phyloP scores from a whole-genome alignment of 2,797 vertebrate genomes.

The Taenioides sp. region DNA sequence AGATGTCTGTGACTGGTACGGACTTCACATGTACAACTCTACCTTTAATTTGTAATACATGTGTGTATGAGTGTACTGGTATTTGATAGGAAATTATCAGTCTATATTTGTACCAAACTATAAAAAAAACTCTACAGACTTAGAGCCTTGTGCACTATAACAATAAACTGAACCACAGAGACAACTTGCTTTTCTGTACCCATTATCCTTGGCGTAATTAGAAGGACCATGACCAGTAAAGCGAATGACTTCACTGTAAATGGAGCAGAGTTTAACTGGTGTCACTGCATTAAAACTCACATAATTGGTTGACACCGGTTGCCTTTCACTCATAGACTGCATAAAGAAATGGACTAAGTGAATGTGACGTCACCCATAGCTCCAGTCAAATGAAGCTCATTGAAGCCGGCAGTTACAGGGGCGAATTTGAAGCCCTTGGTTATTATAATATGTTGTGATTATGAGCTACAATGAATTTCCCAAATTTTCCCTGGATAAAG shows the following conservation, averaged over 20 bases:
- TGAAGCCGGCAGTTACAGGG: too few species aligned
- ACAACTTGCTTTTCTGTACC: not conserved
- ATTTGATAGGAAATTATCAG: not conserved
- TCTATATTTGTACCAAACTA: not conserved
- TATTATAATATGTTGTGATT: too few species aligned
- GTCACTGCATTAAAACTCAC: constrained; percentile 32
- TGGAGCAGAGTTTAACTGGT: not conserved
- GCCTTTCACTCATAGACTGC: not conserved
- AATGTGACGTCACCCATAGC: too few species aligned
- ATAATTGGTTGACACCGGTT: constrained; percentile 8
- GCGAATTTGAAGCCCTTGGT: too few species aligned
- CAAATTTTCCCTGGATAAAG: too few species aligned
- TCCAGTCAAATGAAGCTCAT: too few species aligned
- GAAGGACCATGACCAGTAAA: constrained; percentile 1
- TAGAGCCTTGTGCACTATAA: not conserved
- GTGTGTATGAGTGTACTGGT: too few species aligned
- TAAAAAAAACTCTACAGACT: not conserved
- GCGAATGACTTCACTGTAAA: not conserved
- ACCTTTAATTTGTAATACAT: too few species aligned
- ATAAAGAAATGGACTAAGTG: too few species aligned
- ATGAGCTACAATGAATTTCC: too few species aligned
- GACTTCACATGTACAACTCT: too few species aligned
- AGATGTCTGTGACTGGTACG: too few species aligned
- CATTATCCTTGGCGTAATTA: not conserved
- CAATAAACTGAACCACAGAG: constrained; percentile 4